These are phyloP conservation scores for Brachionus plicatilis DNA, from an alignment of 1,140 invertebrate species.

Conservation along the genomic window DNA sequence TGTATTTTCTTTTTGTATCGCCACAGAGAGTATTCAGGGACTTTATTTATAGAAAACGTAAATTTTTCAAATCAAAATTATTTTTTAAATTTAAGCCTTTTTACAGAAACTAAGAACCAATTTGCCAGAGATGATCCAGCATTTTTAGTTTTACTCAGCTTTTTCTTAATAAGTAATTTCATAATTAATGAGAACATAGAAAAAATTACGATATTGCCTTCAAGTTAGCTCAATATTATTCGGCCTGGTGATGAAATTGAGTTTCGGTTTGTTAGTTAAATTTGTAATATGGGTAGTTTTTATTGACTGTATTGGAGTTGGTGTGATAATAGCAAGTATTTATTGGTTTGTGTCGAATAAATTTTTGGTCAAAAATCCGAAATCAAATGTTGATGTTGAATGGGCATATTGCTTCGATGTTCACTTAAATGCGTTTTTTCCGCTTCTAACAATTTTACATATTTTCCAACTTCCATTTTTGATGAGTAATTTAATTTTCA, in stretches of 20 bases:
- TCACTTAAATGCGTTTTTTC: constrained; percentile 96
- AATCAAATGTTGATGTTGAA: constrained; percentile 73
- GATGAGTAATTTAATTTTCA: constrained; percentile 63
- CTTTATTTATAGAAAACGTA: constrained; percentile 96
- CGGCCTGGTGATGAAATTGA: constrained; percentile 71
- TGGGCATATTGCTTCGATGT: constrained; percentile 99
- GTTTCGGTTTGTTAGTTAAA: constrained; percentile 70
- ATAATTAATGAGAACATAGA: not conserved
- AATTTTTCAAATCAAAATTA: constrained; percentile 50
- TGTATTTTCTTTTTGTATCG: constrained; percentile 86
- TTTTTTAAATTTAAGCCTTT: constrained; percentile 14
- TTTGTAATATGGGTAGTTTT: constrained; percentile 87
- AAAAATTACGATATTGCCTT: constrained; percentile 45
- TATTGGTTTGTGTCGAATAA: constrained; percentile 75
- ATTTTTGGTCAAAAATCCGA: constrained; percentile 64
- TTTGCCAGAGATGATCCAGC: constrained; percentile 98
- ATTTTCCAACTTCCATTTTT: constrained; percentile 84
- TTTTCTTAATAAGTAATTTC: constrained; percentile 70
- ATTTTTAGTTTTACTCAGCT: constrained; percentile 83
- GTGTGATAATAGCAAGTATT: constrained; percentile 77
- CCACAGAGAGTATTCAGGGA: constrained; percentile 97
- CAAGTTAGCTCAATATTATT: constrained; percentile 83
- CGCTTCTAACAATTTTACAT: constrained; percentile 84
- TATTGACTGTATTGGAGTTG: constrained; percentile 84
- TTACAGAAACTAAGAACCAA: constrained; percentile 91